Conservation (phyloP, 1,140 invertebrate genomes). For the Anthonomus grandis region DNA sequence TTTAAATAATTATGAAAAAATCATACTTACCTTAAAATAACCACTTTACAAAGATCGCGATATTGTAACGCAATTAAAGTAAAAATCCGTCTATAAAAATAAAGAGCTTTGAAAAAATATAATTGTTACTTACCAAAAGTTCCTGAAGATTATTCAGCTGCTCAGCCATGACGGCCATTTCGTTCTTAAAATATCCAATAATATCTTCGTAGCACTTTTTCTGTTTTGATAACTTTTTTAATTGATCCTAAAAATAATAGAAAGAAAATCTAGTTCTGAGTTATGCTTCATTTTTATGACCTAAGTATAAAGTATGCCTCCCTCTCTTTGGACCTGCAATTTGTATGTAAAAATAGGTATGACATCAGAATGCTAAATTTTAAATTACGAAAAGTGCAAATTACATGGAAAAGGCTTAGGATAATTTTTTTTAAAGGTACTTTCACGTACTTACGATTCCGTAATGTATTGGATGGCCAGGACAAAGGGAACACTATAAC, state of each 20-base stretch:
- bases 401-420: too few relatives aligned
- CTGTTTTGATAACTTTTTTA: slow-evolving; percentile 35
- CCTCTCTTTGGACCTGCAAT: too few relatives aligned
- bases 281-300: not conserved
- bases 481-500: too few relatives aligned
- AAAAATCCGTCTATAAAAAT: not conserved
- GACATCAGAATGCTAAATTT: too few relatives aligned
- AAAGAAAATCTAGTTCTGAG: slow-evolving; percentile 1
- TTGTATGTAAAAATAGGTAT: too few relatives aligned
- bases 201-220: slow-evolving; percentile 36
- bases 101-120: not conserved
- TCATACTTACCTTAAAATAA: not conserved
- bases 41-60: not conserved
- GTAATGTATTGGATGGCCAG: too few relatives aligned
- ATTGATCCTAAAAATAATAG: slow-evolving; percentile 22
- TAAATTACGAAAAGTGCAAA: too few relatives aligned
- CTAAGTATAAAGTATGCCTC: not conserved
- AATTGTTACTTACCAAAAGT: slow-evolving; percentile 33
- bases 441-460: too few relatives aligned
- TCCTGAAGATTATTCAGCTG: slow-evolving; percentile 36
- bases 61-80: not conserved
- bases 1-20: too few relatives aligned
- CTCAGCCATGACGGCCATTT: slow-evolving; percentile 37
- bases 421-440: too few relatives aligned
- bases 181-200: slow-evolving; percentile 37